Evolutionary conservation across 2,888 invertebrate genomes (phyloP), one percentile per base, ranked within the genome.

Genomic region (Coelopa pilipes): DNA sequence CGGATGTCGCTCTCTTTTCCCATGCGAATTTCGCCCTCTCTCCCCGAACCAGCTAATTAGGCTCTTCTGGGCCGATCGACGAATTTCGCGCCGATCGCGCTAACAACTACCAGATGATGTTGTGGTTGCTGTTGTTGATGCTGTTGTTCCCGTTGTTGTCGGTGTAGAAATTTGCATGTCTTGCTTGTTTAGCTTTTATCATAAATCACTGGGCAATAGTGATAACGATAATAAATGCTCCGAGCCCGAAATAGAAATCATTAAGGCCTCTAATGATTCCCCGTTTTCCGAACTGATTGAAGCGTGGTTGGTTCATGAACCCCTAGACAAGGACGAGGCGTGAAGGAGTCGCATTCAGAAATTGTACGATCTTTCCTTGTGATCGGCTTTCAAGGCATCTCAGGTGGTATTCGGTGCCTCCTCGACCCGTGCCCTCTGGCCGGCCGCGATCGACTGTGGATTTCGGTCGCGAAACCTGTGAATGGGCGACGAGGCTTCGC

Each of bases 121-220:
- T 67, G 66, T 24, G 2, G 24, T 13, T 50, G 34, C 34, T 50
- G 53, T 53, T 68, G 21, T 68, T 21, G 24, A n/a, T 24, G 67
- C 53, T 67, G 66, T 24, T 13, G 24, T 13, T 50, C 15, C 34
- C 34, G 53, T 53, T 68, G 21, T 68, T 55, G 62, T n/a, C 34
- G 34, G 13, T n/a, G n/a, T n/a, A n/a, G 1, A 34, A 80, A 7
- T 34, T 34, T 34, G 34, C 34, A 81, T 82, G 81, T 80, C 83
- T 80, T 81, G 83, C 82, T 84, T 81, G 81, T 79, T 82, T 84
- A 81, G 79, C 76, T 83, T 84, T 84, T 85, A 85, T 80, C 82
- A 81, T 80, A 81, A 79, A 79, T 80, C 79, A 81, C 79, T 79
- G 66, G 67, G n/a, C n/a, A n/a, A 73, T 74, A 70, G 65, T 73